phyloP scores from a whole-genome alignment of 2,888 invertebrate genomes.

The Cheilosia soror region DNA sequence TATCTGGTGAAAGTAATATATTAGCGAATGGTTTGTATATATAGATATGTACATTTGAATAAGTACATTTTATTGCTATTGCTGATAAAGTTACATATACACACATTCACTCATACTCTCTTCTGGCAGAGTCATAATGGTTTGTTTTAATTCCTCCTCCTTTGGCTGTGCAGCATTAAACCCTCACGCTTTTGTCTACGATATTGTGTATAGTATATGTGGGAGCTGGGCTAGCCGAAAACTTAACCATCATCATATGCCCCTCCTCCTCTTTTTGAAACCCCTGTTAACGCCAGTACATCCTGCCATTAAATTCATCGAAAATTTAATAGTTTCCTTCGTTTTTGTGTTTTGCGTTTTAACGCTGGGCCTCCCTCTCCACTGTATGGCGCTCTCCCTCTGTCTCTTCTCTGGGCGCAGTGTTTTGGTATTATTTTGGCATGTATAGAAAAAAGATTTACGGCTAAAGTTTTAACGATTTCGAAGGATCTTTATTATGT shows the following conservation, averaged over 20 bases:
- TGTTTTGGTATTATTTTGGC: constrained; percentile 71
- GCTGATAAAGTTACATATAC: constrained; percentile 58
- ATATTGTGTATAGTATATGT: constrained; percentile 6
- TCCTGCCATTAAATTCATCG: constrained; percentile 74
- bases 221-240: constrained; percentile 36
- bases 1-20: constrained; percentile 52
- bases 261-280: background rate
- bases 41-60: constrained; percentile 59
- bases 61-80: constrained; percentile 72
- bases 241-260: constrained; percentile 23
- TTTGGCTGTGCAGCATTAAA: constrained; percentile 30
- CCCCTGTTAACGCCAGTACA: constrained; percentile 70
- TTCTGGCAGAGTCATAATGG: constrained; percentile 46
- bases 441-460: constrained; percentile 75
- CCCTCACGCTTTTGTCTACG: constrained; percentile 44
- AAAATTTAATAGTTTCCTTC: constrained; percentile 75
- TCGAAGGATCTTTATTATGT: constrained; percentile 73
- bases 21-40: constrained; percentile 56
- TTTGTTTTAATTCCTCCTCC: constrained; percentile 67
- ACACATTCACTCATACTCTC: constrained; percentile 1
- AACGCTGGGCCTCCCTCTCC: constrained; percentile 32
- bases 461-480: constrained; percentile 75
- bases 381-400: constrained; percentile 19
- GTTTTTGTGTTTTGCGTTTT: constrained; percentile 73
- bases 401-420: constrained; percentile 31